A percentile compares a stretch with the other conserved stretches of the same genome.
Conservation (phyloP, 2,113 vertebrate species). For the Colaptes auratus region DNA sequence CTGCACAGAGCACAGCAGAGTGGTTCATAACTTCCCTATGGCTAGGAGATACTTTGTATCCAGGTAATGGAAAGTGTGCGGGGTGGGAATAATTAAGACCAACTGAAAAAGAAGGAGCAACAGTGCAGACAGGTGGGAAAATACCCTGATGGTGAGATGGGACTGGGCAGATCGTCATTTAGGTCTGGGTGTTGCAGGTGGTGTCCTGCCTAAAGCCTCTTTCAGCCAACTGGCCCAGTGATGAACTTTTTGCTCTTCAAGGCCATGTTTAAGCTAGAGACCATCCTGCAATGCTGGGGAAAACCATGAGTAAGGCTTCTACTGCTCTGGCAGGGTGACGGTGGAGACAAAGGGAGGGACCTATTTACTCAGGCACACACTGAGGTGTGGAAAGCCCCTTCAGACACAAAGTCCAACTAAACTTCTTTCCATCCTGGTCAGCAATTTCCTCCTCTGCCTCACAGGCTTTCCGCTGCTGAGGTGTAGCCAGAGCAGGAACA, state of each 20-base stretch:
- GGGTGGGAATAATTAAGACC: background rate
- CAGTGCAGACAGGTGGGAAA: background rate
- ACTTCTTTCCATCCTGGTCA: fast-evolving
- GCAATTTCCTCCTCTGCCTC: background rate
- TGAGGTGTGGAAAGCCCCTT: background rate
- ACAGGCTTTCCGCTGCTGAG: background rate
- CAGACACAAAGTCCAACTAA: background rate
- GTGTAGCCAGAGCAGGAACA: background rate
- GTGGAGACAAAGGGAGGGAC: fast-evolving
- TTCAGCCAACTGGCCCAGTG: background rate
- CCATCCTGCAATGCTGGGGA: background rate
- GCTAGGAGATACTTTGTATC: background rate
- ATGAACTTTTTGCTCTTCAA: background rate
- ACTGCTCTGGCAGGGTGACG: background rate
- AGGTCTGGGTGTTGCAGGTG: background rate
- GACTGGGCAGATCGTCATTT: fast-evolving
- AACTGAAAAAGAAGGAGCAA: background rate
- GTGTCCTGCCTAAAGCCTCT: background rate
- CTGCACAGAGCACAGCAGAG: background rate
- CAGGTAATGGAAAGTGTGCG: background rate
- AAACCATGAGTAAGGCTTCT: background rate
- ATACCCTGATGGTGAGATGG: background rate
- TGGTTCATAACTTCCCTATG: background rate
- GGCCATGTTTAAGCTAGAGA: background rate
- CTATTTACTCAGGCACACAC: background rate